Evolutionary conservation across 53 echinoderm and acorn worm genomes (phyloP).

Genomic region (Mesocentrotus franciscanus): DNA sequence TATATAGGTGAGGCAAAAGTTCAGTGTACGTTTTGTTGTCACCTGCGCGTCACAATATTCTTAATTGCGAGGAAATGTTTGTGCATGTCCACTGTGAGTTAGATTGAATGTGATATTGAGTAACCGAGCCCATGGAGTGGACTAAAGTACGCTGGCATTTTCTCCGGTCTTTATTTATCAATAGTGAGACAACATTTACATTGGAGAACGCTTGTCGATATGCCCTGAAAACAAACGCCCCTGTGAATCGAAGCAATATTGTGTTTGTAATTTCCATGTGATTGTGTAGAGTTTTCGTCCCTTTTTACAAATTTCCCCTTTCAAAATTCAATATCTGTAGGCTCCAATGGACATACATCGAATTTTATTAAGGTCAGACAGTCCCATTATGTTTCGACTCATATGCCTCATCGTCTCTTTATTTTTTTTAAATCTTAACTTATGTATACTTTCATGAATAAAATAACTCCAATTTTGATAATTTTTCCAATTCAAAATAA

Average conservation of each 20-base stretch:
- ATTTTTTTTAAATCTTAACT: not conserved
- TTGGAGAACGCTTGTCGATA: not conserved
- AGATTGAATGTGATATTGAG: constrained; percentile 41
- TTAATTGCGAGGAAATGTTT: constrained; percentile 50
- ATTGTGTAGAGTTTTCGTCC: not conserved
- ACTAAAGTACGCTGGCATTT: constrained; percentile 30
- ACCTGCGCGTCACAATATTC: constrained; percentile 22
- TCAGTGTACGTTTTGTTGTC: not conserved
- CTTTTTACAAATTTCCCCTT: too few relatives aligned
- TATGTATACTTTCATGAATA: too few relatives aligned
- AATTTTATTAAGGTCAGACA: not conserved
- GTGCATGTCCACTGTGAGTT: constrained; percentile 50
- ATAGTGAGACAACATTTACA: constrained; percentile 23
- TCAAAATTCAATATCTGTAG: not conserved
- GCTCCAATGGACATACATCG: not conserved
- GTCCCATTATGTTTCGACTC: not conserved
- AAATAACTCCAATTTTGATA: too few relatives aligned
- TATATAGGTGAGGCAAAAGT: not conserved
- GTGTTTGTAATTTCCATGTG: not conserved
- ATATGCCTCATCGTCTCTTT: not conserved
- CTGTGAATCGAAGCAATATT: not conserved
- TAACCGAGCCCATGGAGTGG: not conserved
- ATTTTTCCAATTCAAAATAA: too few relatives aligned
- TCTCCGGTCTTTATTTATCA: not conserved
- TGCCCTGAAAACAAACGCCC: not conserved